Base-by-base conservation (phyloP, 2,797 vertebrate species). In the Scolopax rusticola region DNA sequence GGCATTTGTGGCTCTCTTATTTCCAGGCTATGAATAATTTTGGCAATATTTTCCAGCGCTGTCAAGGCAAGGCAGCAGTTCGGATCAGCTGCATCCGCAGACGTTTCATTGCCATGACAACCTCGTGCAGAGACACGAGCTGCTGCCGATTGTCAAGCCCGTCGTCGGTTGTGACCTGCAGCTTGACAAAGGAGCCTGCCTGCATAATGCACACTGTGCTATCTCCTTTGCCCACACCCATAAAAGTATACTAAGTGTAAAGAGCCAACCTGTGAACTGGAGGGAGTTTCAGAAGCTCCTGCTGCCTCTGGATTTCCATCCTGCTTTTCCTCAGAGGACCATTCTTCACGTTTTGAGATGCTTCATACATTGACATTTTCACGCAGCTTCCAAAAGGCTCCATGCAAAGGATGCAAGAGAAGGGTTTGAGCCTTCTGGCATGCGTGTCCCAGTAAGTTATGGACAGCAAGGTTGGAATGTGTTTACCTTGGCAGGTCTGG, bases 21-120 rank as follows among this genome's bases (percentile, higher is more conserved):
- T 43, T 48, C 27, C 84, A 85, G 82, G 53, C 84, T 48, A 2
- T 40, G 90, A 67, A 60, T 67, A 67, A 80, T 76, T 56, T 27
- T 78, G 87, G 89, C 79, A 60, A 12, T 9, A 11, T 51, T 78
- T 67, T 17, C 14, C 50, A 57, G 74, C 3, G 7, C 83, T 88
- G 80, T 24, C 90, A 84, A 63, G 76, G 89, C 90, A 79, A 20
- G 40, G 77, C 73, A 89, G 84, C 24, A 15, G 56, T 30, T 84
- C 48, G 14, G 82, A 75, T 83, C 64, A 63, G 76, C 69, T 76
- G 86, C 60, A 7, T 27, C 47, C 30, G 1, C 65, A 27, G n/a
- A 7, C 12, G 0, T 73, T 84, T 68, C 88, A 92, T 94, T 87
- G 82, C 77, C 93, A 91, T 94, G 82, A 53, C 83, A 95, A 78